A percentile compares a stretch with the other conserved stretches of the same genome.
phyloP scores from a whole-genome alignment of 1,140 invertebrate genomes.

The Capitella teleta region DNA sequence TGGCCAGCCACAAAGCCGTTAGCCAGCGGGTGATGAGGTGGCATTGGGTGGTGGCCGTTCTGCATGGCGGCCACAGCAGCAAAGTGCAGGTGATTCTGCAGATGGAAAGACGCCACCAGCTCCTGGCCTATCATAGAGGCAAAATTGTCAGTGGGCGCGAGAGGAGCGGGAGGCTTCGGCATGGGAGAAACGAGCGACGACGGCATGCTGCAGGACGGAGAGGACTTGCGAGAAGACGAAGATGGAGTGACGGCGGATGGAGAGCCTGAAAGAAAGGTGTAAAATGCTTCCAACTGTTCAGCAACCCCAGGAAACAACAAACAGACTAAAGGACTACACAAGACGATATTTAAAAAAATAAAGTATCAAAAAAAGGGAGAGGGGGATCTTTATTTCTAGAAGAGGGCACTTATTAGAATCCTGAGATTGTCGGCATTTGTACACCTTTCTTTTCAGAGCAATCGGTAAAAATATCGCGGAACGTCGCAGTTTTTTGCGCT shows the following conservation, averaged over 20 bases:
- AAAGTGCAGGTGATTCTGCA: not conserved
- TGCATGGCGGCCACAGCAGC: constrained; percentile 16
- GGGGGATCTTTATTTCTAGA: too few relatives aligned
- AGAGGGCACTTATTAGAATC: too few relatives aligned
- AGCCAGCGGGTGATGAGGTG: constrained; percentile 27
- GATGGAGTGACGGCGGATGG: constrained; percentile 2
- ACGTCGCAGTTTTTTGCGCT: too few relatives aligned
- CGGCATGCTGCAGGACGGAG: constrained; percentile 43
- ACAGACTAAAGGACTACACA: too few relatives aligned
- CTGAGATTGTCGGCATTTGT: too few relatives aligned
- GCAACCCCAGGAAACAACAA: too few relatives aligned
- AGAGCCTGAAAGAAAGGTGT: not conserved
- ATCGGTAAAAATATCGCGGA: too few relatives aligned
- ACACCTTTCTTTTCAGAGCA: constrained; percentile 6
- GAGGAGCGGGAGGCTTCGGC: too few relatives aligned
- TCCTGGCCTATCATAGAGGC: not conserved
- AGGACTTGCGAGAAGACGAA: constrained; percentile 33
- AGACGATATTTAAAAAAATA: too few relatives aligned
- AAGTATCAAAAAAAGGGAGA: too few relatives aligned
- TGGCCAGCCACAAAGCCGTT: not conserved
- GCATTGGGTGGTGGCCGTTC: constrained; percentile 40
- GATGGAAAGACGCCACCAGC: not conserved
- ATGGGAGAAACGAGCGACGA: too few relatives aligned
- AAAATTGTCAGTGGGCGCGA: not conserved
- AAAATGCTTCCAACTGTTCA: too few relatives aligned